These are phyloP conservation scores for Megalurothrips usitatus DNA, from an alignment of 2,888 invertebrate species.

Conservation along the genomic window DNA sequence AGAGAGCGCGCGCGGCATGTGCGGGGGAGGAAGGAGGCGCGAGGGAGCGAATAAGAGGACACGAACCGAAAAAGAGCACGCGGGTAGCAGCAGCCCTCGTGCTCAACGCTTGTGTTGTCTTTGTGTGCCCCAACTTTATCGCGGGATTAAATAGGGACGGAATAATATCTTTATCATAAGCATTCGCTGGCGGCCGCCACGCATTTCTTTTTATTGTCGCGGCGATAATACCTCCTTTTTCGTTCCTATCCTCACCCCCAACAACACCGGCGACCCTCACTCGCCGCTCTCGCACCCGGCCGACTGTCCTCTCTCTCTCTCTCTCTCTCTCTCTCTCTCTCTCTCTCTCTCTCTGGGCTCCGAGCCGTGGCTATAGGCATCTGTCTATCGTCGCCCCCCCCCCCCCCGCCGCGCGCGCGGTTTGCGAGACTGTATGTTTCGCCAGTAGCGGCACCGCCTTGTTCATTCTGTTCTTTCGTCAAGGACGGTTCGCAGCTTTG, in stretches of 20 bases:
- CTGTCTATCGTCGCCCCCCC: background rate
- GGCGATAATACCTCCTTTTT: constrained; percentile 8
- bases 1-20: background rate
- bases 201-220: background rate
- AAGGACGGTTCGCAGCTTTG: too few species aligned
- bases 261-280: too few species aligned
- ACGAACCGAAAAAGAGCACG: too few species aligned
- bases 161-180: constrained; percentile 18
- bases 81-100: background rate
- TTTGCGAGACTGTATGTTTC: too few species aligned
- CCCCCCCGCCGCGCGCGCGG: background rate
- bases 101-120: background rate
- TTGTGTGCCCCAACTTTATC: constrained; percentile 16
- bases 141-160: background rate
- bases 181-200: background rate
- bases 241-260: background rate
- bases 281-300: too few species aligned
- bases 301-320: constrained; percentile 5
- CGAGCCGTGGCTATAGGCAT: too few species aligned
- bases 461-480: too few species aligned
- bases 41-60: background rate
- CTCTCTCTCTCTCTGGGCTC: too few species aligned
- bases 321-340: background rate
- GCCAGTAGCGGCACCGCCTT: too few species aligned
- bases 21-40: too few species aligned